Conservation (phyloP, 2,797 vertebrate species). For the Thalassophryne amazonica region DNA sequence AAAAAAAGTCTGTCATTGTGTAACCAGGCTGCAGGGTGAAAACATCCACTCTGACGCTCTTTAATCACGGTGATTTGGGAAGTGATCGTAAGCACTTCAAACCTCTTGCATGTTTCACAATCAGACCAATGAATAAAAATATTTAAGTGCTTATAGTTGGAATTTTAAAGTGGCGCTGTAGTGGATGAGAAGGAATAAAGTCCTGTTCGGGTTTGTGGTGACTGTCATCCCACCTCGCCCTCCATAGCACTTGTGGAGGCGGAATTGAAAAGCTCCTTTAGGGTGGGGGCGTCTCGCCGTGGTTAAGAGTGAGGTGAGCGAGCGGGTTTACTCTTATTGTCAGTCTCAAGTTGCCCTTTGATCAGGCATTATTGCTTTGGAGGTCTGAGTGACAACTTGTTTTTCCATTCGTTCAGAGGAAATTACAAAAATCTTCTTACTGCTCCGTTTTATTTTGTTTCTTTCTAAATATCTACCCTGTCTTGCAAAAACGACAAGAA, state of each 20-base stretch:
- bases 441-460: neutral
- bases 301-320: slow-evolving; percentile 20
- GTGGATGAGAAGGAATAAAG: slow-evolving; percentile 28
- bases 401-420: too few species aligned
- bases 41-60: slow-evolving; percentile 33
- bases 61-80: slow-evolving; percentile 52
- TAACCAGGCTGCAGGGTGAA: slow-evolving; percentile 32
- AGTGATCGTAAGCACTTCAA: slow-evolving; percentile 50
- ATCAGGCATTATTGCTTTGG: slow-evolving; percentile 30
- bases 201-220: slow-evolving; percentile 14
- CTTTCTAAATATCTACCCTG: too few species aligned
- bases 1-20: slow-evolving; percentile 19
- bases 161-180: slow-evolving; percentile 44
- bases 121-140: slow-evolving; percentile 62
- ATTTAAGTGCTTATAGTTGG: slow-evolving; percentile 49
- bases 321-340: slow-evolving; percentile 40
- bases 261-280: slow-evolving; percentile 34
- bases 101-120: slow-evolving; percentile 58
- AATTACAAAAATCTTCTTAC: too few species aligned
- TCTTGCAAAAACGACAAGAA: too few species aligned
- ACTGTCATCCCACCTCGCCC: slow-evolving; percentile 9
- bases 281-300: slow-evolving; percentile 12
- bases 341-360: slow-evolving; percentile 39
- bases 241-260: slow-evolving; percentile 38
- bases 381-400: neutral